Base-by-base conservation (phyloP, 2,113 vertebrate species). In the Chloroceryle aenea region DNA sequence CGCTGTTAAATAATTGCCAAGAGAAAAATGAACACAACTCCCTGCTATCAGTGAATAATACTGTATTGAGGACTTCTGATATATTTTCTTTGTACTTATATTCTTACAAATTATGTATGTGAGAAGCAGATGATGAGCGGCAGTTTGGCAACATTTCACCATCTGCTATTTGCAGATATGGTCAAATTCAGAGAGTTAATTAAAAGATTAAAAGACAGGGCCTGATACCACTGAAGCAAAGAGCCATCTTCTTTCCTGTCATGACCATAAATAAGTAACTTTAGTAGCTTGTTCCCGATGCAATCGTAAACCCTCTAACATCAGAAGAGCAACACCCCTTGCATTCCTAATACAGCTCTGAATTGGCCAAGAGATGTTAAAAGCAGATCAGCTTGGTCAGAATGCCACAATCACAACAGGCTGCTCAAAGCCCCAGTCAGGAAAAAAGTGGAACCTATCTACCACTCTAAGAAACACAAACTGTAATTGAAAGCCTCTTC, bases 101-200 rank as follows among this genome's bases (percentile, higher is more conserved):
- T 56, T 89, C 77, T 77, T 94, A 91, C 59, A 94, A 94, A 95
- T 95, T 91, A 92, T 72, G 67, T 80, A 94, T 80, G 73, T 83
- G 73, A 97, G 87, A 95, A 95, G 78, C 86, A 97, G 94, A 90
- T 90, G 93, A 96, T 53, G 29, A 97, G 64, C 47, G 12, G 85
- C 86, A 95, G 85, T 91, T 95, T 97, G 92, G 89, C 78, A 96
- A 68, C 85, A 73, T 76, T 95, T 94, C 79, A 92, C 94, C 95
- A 96, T 96, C 94, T 97, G 94, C 58, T 97, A 93, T 95, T 96
- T 90, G 94, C 85, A 95, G 55, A 94, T 85, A 85, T 73, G 79
- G 91, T 95, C 71, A 96, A 96, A 94, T 88, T 91, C 94, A 91
- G 78, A 66, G 53, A 53, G 55, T 97, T 96, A 95, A 95, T 94